A percentile compares a stretch with the other conserved stretches of the same genome.
Evolutionary conservation across 1,140 invertebrate genomes (phyloP).

Genomic region (Heliothis virescens): DNA sequence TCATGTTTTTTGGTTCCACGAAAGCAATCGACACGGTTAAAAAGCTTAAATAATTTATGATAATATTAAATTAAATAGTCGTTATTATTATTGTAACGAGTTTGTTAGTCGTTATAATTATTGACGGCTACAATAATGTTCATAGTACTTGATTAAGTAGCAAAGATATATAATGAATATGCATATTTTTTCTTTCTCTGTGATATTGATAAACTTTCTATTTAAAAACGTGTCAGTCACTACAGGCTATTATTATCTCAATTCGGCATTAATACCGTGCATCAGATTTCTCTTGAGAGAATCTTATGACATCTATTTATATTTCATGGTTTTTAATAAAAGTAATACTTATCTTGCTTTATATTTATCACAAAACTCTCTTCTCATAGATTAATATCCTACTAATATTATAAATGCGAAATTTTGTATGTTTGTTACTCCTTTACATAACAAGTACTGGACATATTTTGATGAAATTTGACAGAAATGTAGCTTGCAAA

Average conservation of each 20-base stretch:
- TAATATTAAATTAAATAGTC: slow-evolving; percentile 62
- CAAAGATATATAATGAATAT: not conserved
- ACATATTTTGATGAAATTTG: too few relatives aligned
- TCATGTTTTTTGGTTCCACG: slow-evolving; percentile 79
- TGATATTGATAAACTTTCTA: slow-evolving; percentile 20
- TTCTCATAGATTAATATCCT: too few relatives aligned
- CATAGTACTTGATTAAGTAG: not conserved
- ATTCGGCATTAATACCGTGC: too few relatives aligned
- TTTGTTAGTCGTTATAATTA: not conserved
- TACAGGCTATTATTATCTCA: not conserved
- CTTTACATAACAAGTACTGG: too few relatives aligned
- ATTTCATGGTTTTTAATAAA: too few relatives aligned
- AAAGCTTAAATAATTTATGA: slow-evolving; percentile 54
- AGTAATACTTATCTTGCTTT: too few relatives aligned
- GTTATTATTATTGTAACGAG: slow-evolving; percentile 13
- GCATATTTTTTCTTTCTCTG: not conserved
- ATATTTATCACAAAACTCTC: too few relatives aligned
- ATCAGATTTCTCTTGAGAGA: not conserved
- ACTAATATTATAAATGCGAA: too few relatives aligned
- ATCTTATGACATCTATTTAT: too few relatives aligned
- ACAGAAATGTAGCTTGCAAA: too few relatives aligned
- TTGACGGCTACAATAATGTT: not conserved
- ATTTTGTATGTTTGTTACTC: too few relatives aligned
- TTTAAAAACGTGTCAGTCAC: slow-evolving; percentile 26
- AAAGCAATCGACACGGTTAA: slow-evolving; percentile 64